A percentile compares a stretch with the other conserved stretches of the same genome.
Conservation (phyloP, 2,888 invertebrate species). For the Dasypolia templi region DNA sequence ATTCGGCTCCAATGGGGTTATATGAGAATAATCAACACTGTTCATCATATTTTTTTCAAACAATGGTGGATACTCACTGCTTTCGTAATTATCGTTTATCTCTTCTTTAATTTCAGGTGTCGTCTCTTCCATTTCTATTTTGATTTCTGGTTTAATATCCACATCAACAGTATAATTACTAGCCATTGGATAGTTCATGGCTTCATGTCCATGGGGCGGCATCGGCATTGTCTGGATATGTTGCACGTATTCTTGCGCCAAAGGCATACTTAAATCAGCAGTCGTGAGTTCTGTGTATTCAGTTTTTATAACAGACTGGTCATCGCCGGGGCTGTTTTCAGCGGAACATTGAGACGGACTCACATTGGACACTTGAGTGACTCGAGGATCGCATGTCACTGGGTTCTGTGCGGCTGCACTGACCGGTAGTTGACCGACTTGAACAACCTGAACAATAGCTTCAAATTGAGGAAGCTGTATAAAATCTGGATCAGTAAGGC, state of each 20-base stretch:
- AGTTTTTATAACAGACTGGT: conserved; percentile 81
- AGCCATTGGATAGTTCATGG: conserved; percentile 65
- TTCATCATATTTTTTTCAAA: conserved; percentile 58
- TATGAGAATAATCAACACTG: conserved; percentile 62
- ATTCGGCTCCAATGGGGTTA: conserved; percentile 58
- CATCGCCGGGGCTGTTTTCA: conserved; percentile 82
- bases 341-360: conserved; percentile 86
- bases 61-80: conserved; percentile 66
- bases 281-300: conserved; percentile 88
- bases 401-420: conserved; percentile 87
- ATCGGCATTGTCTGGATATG: conserved; percentile 73
- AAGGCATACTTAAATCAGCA: conserved; percentile 82
- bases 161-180: conserved; percentile 77
- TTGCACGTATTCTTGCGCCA: conserved; percentile 80
- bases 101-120: conserved; percentile 72
- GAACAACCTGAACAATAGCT: conserved; percentile 90
- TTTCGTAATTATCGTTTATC: conserved; percentile 66
- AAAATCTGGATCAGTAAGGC: conserved; percentile 86
- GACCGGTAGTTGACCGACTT: conserved; percentile 88
- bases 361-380: conserved; percentile 86
- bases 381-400: conserved; percentile 86
- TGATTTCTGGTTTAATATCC: conserved; percentile 79
- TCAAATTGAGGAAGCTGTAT: conserved; percentile 88
- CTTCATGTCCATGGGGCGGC: conserved; percentile 74
- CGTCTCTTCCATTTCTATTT: conserved; percentile 78